phyloP scores from a whole-genome alignment of 2,888 invertebrate genomes.

The Polydrusus cervinus region DNA sequence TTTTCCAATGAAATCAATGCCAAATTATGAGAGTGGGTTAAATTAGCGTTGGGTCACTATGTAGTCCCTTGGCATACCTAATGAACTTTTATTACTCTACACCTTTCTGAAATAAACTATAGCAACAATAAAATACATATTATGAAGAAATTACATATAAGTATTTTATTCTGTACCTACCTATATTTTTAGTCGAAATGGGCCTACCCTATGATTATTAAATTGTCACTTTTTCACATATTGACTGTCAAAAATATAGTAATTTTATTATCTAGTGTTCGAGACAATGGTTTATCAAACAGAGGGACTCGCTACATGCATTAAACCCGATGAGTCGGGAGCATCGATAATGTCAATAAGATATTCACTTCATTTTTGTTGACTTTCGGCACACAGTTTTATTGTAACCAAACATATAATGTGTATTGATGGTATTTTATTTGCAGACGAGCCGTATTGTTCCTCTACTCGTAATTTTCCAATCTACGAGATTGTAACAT shows the following conservation, averaged over 20 bases:
- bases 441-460: conserved; percentile 31
- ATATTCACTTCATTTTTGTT: conserved; percentile 61
- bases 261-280: conserved; percentile 60
- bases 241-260: conserved; percentile 14
- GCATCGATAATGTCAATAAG: conserved; percentile 62
- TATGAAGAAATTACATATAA: not conserved
- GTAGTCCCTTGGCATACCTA: too few relatives aligned
- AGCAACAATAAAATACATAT: not conserved
- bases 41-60: too few relatives aligned
- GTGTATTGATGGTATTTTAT: conserved; percentile 44
- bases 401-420: conserved; percentile 59
- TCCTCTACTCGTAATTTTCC: conserved; percentile 26
- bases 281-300: conserved; percentile 63
- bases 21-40: too few relatives aligned
- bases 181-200: too few relatives aligned
- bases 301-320: conserved; percentile 58
- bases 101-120: too few relatives aligned
- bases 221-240: not conserved
- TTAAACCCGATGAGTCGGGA: conserved; percentile 59
- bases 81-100: too few relatives aligned
- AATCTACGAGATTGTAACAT: conserved; percentile 29
- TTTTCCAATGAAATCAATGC: too few relatives aligned
- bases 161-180: too few relatives aligned
- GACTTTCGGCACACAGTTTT: conserved; percentile 58
- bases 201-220: too few relatives aligned